Percentiles rank a stretch among this genome's conserved stretches.
Conservation (phyloP, 2,888 invertebrate genomes). For the Boloria euphrosyne region DNA sequence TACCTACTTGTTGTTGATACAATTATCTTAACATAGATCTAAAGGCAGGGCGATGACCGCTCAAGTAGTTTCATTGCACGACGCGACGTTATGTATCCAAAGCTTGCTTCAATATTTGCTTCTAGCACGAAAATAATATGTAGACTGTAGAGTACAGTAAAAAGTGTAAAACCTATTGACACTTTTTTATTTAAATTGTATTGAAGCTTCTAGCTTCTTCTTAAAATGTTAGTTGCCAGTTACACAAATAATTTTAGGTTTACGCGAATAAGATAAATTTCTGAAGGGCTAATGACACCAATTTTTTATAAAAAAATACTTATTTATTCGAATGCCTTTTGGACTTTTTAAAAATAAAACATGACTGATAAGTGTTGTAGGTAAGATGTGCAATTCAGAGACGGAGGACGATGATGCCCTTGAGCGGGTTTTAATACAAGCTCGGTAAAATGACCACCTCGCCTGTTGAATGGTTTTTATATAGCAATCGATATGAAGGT, state of each 20-base stretch:
- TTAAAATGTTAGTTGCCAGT: too few relatives aligned
- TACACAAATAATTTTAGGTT: too few relatives aligned
- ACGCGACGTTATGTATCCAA: conserved; percentile 48
- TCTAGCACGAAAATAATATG: conserved; percentile 24
- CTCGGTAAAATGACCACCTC: conserved; percentile 42
- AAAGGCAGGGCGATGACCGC: conserved; percentile 66
- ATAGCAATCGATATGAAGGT: conserved; percentile 40
- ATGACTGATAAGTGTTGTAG: conserved; percentile 56
- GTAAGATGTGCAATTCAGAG: conserved; percentile 55
- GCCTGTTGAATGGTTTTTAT: conserved; percentile 40
- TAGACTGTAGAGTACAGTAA: neutral
- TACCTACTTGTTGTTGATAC: conserved; percentile 74
- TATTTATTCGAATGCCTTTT: conserved; percentile 50
- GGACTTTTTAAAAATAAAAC: conserved; percentile 63
- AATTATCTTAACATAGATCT: conserved; percentile 79
- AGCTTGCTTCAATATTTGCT: conserved; percentile 39
- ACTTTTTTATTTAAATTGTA: too few relatives aligned
- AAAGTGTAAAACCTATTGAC: too few relatives aligned
- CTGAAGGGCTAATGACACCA: conserved; percentile 26
- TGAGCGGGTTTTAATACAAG: conserved; percentile 61
- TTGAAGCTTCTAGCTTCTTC: too few relatives aligned
- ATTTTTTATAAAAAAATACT: conserved; percentile 50
- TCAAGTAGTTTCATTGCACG: conserved; percentile 54
- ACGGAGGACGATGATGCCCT: conserved; percentile 66
- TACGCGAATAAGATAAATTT: neutral